These are phyloP conservation scores for Drosophila ananassae DNA, from an alignment of 1,140 invertebrate genomes.

Conservation along the genomic window DNA sequence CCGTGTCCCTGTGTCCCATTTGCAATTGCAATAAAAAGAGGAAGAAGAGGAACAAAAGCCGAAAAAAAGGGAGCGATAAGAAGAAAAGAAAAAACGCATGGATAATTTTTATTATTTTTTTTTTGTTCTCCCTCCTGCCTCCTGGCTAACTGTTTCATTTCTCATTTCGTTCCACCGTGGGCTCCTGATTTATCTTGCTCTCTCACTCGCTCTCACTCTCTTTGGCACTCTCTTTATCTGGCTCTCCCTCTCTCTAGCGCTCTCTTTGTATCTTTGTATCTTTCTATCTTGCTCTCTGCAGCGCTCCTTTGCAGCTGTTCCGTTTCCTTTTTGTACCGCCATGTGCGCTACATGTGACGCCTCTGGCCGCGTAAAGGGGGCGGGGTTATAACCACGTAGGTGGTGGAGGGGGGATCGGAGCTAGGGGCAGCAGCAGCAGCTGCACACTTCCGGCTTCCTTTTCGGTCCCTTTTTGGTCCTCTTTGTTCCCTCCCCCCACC, in stretches of 20 bases:
- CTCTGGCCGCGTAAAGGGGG: slow-evolving; percentile 10
- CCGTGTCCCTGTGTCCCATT: neutral
- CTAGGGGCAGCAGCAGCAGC: slow-evolving; percentile 17
- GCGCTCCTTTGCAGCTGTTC: slow-evolving; percentile 30
- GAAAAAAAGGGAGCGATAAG: slow-evolving; percentile 10
- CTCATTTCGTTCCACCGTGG: slow-evolving; percentile 21
- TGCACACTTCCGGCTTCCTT: slow-evolving; percentile 70
- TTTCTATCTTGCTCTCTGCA: neutral
- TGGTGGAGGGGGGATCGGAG: too few relatives aligned
- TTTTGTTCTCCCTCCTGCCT: slow-evolving; percentile 1
- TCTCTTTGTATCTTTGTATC: neutral
- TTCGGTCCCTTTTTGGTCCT: slow-evolving; percentile 6
- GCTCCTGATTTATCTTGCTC: slow-evolving; percentile 25
- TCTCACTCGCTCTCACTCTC: slow-evolving; percentile 31
- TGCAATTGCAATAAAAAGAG: slow-evolving; percentile 36
- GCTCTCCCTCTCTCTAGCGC: slow-evolving; percentile 15
- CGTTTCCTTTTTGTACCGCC: slow-evolving; percentile 58
- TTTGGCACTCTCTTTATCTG: neutral
- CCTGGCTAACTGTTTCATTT: slow-evolving; percentile 9
- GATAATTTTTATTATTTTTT: slow-evolving; percentile 27
- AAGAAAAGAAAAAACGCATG: slow-evolving; percentile 34
- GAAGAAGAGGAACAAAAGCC: slow-evolving; percentile 12
- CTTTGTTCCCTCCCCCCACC: neutral
- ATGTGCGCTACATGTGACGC: slow-evolving; percentile 75
- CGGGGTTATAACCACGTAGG: too few relatives aligned